Conservation (phyloP, 2,113 vertebrate genomes). For the Dasyurus viverrinus region DNA sequence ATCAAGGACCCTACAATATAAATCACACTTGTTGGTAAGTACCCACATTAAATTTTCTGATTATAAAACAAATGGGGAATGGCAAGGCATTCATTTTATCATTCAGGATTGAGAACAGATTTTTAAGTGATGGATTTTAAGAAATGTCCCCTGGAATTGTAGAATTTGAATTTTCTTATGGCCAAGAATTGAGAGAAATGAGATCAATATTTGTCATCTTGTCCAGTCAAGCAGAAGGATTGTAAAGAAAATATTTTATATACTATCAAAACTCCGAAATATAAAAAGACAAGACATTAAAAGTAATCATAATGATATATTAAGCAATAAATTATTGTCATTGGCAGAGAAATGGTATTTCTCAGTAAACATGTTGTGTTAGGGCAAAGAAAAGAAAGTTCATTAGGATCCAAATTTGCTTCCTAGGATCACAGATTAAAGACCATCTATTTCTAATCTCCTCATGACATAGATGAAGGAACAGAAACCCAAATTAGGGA, state of each 20-base stretch:
- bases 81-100: conserved; percentile 26
- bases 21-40: conserved; percentile 16
- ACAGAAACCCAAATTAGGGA: neutral
- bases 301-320: conserved; percentile 30
- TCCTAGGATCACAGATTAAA: neutral
- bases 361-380: neutral
- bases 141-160: conserved; percentile 29
- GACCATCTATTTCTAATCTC: neutral
- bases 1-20: neutral
- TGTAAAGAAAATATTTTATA: conserved; percentile 5
- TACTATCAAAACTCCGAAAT: conserved; percentile 8
- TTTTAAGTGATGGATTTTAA: conserved; percentile 59
- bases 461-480: neutral
- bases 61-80: conserved; percentile 44
- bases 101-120: conserved; percentile 50
- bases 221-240: conserved; percentile 7
- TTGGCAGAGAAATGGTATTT: conserved; percentile 24
- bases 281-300: neutral
- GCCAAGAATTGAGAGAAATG: conserved; percentile 19
- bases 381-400: conserved; percentile 18
- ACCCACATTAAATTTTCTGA: conserved; percentile 7
- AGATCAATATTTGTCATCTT: conserved; percentile 46
- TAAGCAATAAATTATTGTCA: conserved; percentile 31
- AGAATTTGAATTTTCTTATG: conserved; percentile 57
- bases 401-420: conserved; percentile 1